Percentiles rank a stretch among this genome's conserved stretches.
These are phyloP conservation scores for Leptopilina boulardi DNA, from an alignment of 1,140 invertebrate genomes.

Conservation along the genomic window DNA sequence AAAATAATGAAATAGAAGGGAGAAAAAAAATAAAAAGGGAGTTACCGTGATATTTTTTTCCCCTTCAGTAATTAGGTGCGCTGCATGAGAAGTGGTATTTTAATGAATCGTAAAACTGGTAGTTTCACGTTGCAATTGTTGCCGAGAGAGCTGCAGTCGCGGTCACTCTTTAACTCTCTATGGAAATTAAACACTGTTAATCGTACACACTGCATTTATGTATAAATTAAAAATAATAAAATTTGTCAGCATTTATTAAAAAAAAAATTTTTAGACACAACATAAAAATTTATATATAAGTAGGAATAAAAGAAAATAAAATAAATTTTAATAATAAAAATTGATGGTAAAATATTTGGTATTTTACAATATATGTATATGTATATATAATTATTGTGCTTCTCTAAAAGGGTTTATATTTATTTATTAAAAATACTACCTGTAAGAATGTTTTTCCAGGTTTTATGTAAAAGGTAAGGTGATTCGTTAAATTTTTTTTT, in stretches of 20 bases:
- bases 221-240: neutral
- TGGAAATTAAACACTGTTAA: slow-evolving; percentile 63
- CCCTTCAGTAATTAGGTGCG: slow-evolving; percentile 65
- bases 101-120: slow-evolving; percentile 69
- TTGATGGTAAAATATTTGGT: too few relatives aligned
- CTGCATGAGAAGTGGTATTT: slow-evolving; percentile 72
- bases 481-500: too few relatives aligned
- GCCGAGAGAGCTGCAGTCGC: slow-evolving; percentile 57
- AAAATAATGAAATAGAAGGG: slow-evolving; percentile 33
- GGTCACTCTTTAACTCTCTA: slow-evolving; percentile 62
- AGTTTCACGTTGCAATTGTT: slow-evolving; percentile 58
- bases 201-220: neutral
- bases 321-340: too few relatives aligned
- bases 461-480: too few relatives aligned
- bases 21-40: slow-evolving; percentile 39
- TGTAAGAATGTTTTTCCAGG: too few relatives aligned
- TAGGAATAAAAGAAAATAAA: too few relatives aligned
- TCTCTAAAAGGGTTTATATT: too few relatives aligned
- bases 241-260: neutral
- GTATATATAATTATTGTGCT: too few relatives aligned
- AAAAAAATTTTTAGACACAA: too few relatives aligned
- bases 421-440: too few relatives aligned
- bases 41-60: slow-evolving; percentile 63
- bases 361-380: too few relatives aligned
- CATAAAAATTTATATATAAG: too few relatives aligned